Base-by-base conservation (phyloP, 2,888 invertebrate species). In the Chrysodeixis includens region DNA sequence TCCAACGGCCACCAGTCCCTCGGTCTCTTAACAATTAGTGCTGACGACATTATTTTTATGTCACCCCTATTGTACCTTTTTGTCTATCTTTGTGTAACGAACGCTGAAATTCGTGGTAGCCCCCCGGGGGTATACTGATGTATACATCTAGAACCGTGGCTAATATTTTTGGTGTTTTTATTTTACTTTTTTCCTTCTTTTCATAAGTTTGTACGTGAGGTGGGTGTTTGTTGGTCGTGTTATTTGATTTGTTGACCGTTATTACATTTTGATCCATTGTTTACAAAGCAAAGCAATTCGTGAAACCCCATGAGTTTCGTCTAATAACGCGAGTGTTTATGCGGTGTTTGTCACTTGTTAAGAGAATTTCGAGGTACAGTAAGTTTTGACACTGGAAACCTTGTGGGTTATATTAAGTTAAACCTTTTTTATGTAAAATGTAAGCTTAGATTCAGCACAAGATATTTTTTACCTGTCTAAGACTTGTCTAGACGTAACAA, bases 1-100 rank as follows among this genome's bases (percentile, higher is more conserved):
- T 92, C 88, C 87, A 89, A 82, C 87, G 90, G 83, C 86, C 86
- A 30, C 73, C 78, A 71, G 82, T 81, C 81, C 94, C 94, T 78
- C 63, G 83, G 94, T 93, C 94, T 93, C 94, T 69, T 83, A 83
- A 90, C 94, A 94, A 94, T 94, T 94, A 94, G 93, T 88, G 82
- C 83, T 76, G 85, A 85, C 86, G 86, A 89, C 90, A 90, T 92
- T 91, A 91, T 94, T 93, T 93, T 93, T 92, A 87, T 88, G 88
- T 87, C 89, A 88, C 84, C 85, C 86, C 81, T 84, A 81, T 86
- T 87, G 84, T 88, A 87, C 88, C 87, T 88, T 78, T 69, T 84
- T 85, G 82, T 85, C 85, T 84, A 82, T 83, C 82, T 83, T 78
- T 82, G 85, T 84, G 85, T 86, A 86, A 86, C 87, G 85, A 81